Evolutionary conservation across 2,888 invertebrate species (phyloP).

Genomic region (Osedax frankpressi): DNA sequence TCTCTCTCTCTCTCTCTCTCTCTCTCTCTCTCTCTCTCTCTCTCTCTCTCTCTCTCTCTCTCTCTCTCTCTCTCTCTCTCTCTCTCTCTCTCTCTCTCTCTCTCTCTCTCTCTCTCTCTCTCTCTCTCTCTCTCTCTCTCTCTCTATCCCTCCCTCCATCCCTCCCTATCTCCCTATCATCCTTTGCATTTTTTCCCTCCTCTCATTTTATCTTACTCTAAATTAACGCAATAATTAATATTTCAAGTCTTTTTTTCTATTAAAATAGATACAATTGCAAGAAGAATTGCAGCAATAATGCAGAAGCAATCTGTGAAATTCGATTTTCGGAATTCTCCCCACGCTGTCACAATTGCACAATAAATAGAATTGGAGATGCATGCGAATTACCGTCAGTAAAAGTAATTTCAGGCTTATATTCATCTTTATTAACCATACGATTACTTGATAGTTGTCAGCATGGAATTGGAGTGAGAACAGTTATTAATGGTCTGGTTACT

Average conservation of each 20-base stretch:
- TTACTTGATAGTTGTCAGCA: conserved; percentile 26
- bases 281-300: conserved; percentile 18
- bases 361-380: conserved; percentile 31
- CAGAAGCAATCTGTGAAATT: conserved; percentile 28
- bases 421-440: neutral
- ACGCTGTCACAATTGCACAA: conserved; percentile 30
- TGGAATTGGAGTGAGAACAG: conserved; percentile 21
- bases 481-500: conserved; percentile 11
- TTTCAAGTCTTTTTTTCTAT: no score
- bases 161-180: no score
- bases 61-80: conserved; percentile 7
- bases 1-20: conserved; percentile 7
- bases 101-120: conserved; percentile 7
- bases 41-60: conserved; percentile 7
- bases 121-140: no score
- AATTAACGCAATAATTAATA: no score
- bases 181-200: no score
- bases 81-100: conserved; percentile 7
- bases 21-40: conserved; percentile 7
- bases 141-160: no score
- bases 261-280: neutral
- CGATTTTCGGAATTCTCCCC: conserved; percentile 27
- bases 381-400: conserved; percentile 29
- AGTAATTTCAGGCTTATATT: no score
- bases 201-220: no score